These are phyloP conservation scores for Progne subis DNA, from an alignment of 2,113 vertebrate genomes.

Conservation along the genomic window DNA sequence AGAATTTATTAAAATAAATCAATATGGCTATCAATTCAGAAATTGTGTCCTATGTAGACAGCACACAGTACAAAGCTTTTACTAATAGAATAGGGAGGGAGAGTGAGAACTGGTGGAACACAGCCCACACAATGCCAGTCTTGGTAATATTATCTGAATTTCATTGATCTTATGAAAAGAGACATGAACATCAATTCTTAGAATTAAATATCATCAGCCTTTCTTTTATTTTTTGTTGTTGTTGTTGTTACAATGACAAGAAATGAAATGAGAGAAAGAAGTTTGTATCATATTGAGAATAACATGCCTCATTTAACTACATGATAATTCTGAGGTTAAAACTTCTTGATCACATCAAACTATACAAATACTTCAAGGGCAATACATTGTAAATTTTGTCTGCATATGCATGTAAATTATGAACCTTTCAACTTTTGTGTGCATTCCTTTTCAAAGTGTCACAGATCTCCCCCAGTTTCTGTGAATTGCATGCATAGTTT, in stretches of 20 bases:
- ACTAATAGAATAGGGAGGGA: not conserved
- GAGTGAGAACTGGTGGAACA: not conserved
- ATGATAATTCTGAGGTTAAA: not conserved
- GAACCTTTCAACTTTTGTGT: not conserved
- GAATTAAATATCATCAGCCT: not conserved
- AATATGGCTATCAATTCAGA: not conserved
- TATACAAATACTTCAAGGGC: not conserved
- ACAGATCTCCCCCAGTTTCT: not conserved
- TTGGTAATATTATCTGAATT: not conserved
- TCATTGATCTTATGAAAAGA: not conserved
- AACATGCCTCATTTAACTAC: not conserved
- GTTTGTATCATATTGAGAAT: not conserved
- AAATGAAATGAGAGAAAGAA: not conserved
- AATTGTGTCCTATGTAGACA: not conserved
- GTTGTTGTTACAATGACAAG: not conserved
- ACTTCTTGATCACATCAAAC: not conserved
- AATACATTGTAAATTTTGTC: not conserved
- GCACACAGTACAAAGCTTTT: not conserved
- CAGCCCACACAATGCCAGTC: not conserved
- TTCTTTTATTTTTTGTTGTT: not conserved
- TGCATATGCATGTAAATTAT: not conserved
- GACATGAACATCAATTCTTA: not conserved
- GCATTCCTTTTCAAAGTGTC: not conserved
- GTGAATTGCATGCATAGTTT: not conserved
- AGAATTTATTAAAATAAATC: not conserved